phyloP scores from a whole-genome alignment of 2,113 vertebrate species.

The Triplophysa rosa region DNA sequence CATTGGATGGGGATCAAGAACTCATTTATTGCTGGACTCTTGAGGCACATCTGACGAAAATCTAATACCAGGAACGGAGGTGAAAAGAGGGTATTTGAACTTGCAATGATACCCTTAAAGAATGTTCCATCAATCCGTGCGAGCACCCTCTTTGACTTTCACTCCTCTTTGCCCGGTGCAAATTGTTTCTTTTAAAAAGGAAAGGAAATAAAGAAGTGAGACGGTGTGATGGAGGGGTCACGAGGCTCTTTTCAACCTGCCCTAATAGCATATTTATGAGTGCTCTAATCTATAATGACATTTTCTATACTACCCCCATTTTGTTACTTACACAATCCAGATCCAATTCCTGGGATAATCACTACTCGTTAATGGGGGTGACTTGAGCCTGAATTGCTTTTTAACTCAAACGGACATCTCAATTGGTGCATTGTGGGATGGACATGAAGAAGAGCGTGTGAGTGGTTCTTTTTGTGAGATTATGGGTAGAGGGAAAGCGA shows the following conservation, averaged over 20 bases:
- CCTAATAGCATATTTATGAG: conserved; percentile 59
- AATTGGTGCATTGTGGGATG: conserved; percentile 52
- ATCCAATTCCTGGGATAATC: conserved; percentile 49
- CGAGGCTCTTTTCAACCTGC: conserved; percentile 46
- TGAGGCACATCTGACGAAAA: conserved; percentile 66
- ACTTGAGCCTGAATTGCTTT: conserved; percentile 58
- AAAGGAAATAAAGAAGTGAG: conserved; percentile 12
- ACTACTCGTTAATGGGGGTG: conserved; percentile 57
- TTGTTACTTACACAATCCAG: conserved; percentile 53
- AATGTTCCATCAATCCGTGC: conserved; percentile 61
- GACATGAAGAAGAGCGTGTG: conserved; percentile 21
- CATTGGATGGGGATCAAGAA: conserved; percentile 67
- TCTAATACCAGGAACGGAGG: conserved; percentile 57
- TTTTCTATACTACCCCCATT: conserved; percentile 46
- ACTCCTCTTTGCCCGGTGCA: conserved; percentile 46
- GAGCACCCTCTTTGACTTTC: conserved; percentile 56
- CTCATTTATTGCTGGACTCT: conserved; percentile 66
- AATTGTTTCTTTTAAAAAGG: conserved; percentile 43
- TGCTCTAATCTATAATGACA: conserved; percentile 59
- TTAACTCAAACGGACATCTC: conserved; percentile 59
- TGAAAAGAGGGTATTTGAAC: conserved; percentile 58
- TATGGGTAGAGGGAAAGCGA: background rate
- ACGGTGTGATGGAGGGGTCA: conserved; percentile 46
- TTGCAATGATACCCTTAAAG: conserved; percentile 59
- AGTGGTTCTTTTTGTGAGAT: conserved; percentile 20